Conservation (phyloP, 2,888 invertebrate genomes). For the Polyommatus iphigenia region DNA sequence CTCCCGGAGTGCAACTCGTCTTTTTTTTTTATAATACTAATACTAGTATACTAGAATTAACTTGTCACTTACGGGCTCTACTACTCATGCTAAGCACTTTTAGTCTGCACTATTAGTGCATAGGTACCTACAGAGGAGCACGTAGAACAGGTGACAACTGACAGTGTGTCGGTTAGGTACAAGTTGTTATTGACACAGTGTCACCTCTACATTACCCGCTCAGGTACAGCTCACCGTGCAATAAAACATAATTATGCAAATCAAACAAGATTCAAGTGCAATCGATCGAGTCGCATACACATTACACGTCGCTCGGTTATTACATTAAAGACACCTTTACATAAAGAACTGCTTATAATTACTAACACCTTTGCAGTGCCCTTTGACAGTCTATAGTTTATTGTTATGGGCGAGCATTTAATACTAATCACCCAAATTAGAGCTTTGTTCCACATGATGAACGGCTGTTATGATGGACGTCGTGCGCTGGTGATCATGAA, state of each 20-base stretch:
- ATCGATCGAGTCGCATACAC: constrained; percentile 27
- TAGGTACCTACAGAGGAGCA: too few species aligned
- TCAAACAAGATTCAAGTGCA: constrained; percentile 29
- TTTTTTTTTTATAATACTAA: too few species aligned
- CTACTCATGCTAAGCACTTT: too few species aligned
- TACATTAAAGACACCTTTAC: constrained; percentile 27
- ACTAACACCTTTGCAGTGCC: constrained; percentile 29
- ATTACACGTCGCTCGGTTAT: constrained; percentile 20
- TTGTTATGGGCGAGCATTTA: constrained; percentile 8
- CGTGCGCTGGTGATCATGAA: constrained; percentile 4
- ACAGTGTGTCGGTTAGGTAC: too few species aligned
- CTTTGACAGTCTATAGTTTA: constrained; percentile 29
- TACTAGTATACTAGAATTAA: too few species aligned
- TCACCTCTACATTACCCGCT: background rate
- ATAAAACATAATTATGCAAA: constrained; percentile 31
- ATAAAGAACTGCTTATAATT: constrained; percentile 26
- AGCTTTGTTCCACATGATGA: constrained; percentile 15
- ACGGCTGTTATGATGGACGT: background rate
- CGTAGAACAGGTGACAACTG: too few species aligned
- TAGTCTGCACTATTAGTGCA: too few species aligned
- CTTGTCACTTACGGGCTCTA: too few species aligned
- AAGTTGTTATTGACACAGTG: background rate
- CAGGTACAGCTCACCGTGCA: background rate
- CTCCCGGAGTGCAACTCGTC: too few species aligned
- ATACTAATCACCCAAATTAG: constrained; percentile 24